A percentile compares a stretch with the other conserved stretches of the same genome.
These are phyloP conservation scores for Ophiodon elongatus DNA, from an alignment of 2,113 vertebrate species.

Conservation along the genomic window DNA sequence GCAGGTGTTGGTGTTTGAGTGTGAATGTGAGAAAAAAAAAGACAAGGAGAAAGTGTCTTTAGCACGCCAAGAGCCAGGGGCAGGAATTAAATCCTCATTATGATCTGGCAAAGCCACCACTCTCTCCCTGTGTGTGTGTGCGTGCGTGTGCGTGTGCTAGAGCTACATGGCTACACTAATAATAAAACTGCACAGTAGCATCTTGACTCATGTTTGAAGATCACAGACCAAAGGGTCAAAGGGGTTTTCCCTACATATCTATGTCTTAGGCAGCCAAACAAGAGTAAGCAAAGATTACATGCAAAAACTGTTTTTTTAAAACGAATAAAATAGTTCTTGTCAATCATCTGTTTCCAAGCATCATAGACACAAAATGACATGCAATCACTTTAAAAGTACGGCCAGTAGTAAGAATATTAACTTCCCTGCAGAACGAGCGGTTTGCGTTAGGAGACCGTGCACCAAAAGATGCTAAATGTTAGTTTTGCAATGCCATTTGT, in stretches of 20 bases:
- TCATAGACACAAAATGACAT: background rate
- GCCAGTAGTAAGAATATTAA: conserved; percentile 1
- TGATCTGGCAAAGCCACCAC: conserved; percentile 59
- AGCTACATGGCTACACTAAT: no score
- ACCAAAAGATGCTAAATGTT: background rate
- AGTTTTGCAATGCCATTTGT: conserved; percentile 3
- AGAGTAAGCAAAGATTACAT: conserved; percentile 21
- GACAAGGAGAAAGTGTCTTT: conserved; percentile 35
- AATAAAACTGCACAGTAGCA: conserved; percentile 30
- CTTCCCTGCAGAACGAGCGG: background rate
- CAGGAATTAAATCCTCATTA: conserved; percentile 78
- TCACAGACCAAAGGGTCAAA: conserved; percentile 15
- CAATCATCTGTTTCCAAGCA: background rate
- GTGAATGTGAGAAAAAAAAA: conserved; percentile 23
- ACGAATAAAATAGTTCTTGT: background rate
- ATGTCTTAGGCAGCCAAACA: conserved; percentile 7
- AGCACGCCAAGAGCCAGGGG: conserved; percentile 70
- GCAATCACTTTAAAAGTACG: conserved; percentile 12
- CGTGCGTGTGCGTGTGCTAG: conserved; percentile 7
- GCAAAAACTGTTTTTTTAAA: background rate
- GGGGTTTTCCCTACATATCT: conserved; percentile 29
- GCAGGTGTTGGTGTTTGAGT: conserved; percentile 53
- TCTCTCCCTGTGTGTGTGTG: conserved; percentile 17
- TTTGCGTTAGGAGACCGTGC: background rate
- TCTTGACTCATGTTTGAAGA: conserved; percentile 10